Conservation (phyloP, 2,113 vertebrate genomes). For the Sprattus sprattus region DNA sequence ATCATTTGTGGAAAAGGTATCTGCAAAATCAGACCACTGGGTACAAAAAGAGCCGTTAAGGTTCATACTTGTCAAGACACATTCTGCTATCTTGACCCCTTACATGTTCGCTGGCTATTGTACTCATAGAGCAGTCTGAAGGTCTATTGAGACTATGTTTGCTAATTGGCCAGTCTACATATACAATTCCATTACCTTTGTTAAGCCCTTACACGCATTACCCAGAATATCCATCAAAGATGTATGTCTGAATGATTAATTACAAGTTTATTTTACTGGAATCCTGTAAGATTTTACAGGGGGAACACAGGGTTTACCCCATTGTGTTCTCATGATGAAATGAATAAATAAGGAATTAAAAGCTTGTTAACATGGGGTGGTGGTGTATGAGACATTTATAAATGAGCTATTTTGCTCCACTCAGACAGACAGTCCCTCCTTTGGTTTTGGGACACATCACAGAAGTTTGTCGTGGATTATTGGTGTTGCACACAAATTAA, state of each 20-base stretch:
- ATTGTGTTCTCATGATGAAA: conserved; percentile 28
- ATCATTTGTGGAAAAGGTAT: conserved; percentile 19
- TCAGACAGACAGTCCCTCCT: not conserved
- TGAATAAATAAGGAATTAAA: conserved; percentile 14
- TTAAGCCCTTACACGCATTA: not conserved
- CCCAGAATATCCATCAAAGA: conserved; percentile 4
- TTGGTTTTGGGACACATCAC: conserved; percentile 8
- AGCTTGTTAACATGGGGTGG: conserved; percentile 19
- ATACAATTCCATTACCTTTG: conserved; percentile 5
- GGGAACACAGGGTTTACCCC: not conserved
- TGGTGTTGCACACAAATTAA: not conserved
- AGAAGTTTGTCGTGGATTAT: not conserved
- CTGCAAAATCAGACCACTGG: not conserved
- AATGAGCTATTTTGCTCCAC: conserved; percentile 4
- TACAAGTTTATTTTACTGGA: conserved; percentile 33
- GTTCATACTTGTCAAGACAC: not conserved
- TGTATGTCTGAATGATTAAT: conserved; percentile 18
- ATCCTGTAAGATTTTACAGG: conserved; percentile 6
- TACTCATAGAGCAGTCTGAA: not conserved
- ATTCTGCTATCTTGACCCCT: not conserved
- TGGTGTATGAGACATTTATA: not conserved
- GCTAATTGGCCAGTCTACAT: not conserved
- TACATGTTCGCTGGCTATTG: not conserved
- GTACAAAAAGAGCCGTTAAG: not conserved
- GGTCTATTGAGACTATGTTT: not conserved